These are phyloP conservation scores for Troilus luridus DNA, from an alignment of 2,888 invertebrate species.

Conservation along the genomic window DNA sequence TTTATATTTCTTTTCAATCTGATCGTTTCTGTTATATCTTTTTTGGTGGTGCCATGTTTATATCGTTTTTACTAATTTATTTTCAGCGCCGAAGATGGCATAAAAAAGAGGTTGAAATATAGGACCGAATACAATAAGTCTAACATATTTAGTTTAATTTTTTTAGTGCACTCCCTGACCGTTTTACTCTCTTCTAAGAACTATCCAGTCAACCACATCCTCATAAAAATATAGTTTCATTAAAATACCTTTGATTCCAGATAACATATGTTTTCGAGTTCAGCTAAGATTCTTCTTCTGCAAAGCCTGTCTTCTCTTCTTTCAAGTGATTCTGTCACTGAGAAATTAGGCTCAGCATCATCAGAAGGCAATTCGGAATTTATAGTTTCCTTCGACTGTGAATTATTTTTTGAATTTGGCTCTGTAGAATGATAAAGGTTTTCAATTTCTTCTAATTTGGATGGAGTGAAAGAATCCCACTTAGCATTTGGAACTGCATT, in stretches of 20 bases:
- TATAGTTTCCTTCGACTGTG: neutral
- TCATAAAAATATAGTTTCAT: neutral
- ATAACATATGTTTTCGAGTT: conserved; percentile 59
- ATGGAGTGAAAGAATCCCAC: conserved; percentile 36
- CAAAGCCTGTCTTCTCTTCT: conserved; percentile 48
- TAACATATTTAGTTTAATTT: no score
- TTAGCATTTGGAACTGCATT: conserved; percentile 49
- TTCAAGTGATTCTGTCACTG: neutral
- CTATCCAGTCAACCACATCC: neutral
- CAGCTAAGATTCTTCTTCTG: conserved; percentile 58
- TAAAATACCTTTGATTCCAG: conserved; percentile 60
- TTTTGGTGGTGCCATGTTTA: no score
- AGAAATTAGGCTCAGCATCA: neutral
- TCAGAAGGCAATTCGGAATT: neutral
- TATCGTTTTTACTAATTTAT: no score
- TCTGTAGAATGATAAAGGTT: neutral
- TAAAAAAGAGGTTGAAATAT: no score
- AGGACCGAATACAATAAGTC: no score
- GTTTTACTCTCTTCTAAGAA: no score
- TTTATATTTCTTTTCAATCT: no score
- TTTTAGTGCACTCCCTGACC: no score
- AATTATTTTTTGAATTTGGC: neutral
- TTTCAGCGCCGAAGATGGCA: no score
- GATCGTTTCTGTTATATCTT: no score
- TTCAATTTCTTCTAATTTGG: neutral